Evolutionary conservation across 2,113 vertebrate genomes (phyloP).

Genomic region (Erinaceus europaeus): DNA sequence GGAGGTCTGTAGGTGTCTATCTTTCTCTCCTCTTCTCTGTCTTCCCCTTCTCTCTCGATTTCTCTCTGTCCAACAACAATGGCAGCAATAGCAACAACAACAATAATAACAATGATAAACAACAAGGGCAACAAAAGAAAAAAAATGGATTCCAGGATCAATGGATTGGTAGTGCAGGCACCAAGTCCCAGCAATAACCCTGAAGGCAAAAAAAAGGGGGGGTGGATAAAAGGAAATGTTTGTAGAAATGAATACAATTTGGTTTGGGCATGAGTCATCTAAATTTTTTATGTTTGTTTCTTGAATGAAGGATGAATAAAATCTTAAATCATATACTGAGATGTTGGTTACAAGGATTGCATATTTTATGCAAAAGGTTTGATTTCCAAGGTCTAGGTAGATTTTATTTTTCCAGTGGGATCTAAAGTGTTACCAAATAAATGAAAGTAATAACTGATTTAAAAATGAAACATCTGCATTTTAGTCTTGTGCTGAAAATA

Average conservation of each 20-base stretch:
- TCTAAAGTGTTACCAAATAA: slow-evolving; percentile 38
- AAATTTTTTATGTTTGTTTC: neutral
- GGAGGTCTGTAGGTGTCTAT: no score
- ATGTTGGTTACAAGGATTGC: neutral
- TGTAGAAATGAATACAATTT: neutral
- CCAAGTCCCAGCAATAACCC: no score
- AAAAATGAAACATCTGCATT: slow-evolving; percentile 15
- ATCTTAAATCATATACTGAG: neutral
- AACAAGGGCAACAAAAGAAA: no score
- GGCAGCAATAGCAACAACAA: no score
- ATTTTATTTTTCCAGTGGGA: slow-evolving; percentile 37
- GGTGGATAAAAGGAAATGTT: neutral
- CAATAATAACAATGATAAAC: no score
- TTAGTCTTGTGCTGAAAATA: neutral
- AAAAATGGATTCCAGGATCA: no score
- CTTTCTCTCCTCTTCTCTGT: no score
- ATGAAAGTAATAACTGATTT: slow-evolving; percentile 29
- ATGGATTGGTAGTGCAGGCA: no score
- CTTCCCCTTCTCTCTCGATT: no score
- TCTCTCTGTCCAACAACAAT: no score
- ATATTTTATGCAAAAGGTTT: slow-evolving; percentile 34
- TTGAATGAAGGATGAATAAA: neutral
- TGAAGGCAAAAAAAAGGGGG: no score
- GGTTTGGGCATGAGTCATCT: neutral
- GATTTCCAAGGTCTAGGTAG: slow-evolving; percentile 14